phyloP scores from a whole-genome alignment of 2,888 invertebrate genomes.

The Baronia brevicornis region DNA sequence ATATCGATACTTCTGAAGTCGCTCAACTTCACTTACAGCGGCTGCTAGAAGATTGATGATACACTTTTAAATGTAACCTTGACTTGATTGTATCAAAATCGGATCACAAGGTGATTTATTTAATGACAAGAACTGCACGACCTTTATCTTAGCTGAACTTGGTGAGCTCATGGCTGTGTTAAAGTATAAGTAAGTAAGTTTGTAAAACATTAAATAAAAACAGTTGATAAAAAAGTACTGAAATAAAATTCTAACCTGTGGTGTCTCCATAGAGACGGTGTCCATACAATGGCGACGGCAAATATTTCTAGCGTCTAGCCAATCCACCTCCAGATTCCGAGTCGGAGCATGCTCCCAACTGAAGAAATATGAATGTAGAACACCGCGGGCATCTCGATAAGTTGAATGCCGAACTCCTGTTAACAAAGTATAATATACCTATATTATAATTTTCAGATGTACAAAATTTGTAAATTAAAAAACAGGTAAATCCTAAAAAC shows the following conservation, averaged over 20 bases:
- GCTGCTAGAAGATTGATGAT: too few species aligned
- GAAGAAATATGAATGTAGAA: slow-evolving; percentile 94
- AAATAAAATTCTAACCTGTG: slow-evolving; percentile 72
- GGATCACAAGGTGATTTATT: too few species aligned
- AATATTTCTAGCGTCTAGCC: slow-evolving; percentile 93
- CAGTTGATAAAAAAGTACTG: not conserved
- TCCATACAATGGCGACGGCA: slow-evolving; percentile 96
- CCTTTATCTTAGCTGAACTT: too few species aligned
- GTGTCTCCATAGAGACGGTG: slow-evolving; percentile 91
- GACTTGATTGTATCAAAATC: too few species aligned
- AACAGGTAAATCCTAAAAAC: too few species aligned
- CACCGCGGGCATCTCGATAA: slow-evolving; percentile 90
- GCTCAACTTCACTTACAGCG: too few species aligned
- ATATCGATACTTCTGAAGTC: too few species aligned
- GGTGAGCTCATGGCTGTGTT: too few species aligned
- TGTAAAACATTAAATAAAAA: slow-evolving; percentile 2
- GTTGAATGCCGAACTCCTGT: slow-evolving; percentile 90
- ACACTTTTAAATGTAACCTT: too few species aligned
- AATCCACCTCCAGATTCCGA: slow-evolving; percentile 88
- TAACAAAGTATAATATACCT: slow-evolving; percentile 1
- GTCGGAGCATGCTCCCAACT: slow-evolving; percentile 93
- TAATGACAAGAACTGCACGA: too few species aligned
- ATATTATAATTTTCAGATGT: slow-evolving; percentile 2
- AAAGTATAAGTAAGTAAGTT: too few species aligned
- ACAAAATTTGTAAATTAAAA: not conserved